Evolutionary conservation across 2,888 invertebrate genomes (phyloP), one percentile per base, ranked within the genome.

Genomic region (Hypselothyrea guttata): DNA sequence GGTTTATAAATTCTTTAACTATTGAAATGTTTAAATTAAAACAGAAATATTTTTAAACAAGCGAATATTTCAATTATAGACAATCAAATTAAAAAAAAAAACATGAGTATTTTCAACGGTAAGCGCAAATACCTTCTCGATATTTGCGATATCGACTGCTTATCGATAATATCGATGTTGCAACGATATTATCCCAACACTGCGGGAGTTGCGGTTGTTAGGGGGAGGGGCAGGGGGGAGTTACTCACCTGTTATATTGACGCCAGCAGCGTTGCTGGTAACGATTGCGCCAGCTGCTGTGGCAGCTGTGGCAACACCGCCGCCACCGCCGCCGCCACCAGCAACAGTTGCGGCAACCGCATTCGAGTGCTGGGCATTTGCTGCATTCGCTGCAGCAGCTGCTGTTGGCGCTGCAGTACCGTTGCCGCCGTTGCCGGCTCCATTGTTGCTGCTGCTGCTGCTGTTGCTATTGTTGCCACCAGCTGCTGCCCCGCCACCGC

Each of bases 231-330:
- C 22, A 22, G 22, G 22, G 22, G 4, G 4, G 11, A 55, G 54
- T 66, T 63, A 85, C 81, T 85, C 84, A 85, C 81, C 81, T 83
- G 81, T 84, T 67, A 81, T 76, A 16, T 85, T 81, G 61, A 56
- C 61, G 81, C 77, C 69, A 63, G 75, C 71, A 71, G 71, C 67
- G 47, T 70, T 83, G 64, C 62, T 75, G 54, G 73, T 70, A 68
- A 62, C 58, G 52, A 68, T 64, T 13, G 71, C 49, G 37, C 84
- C 82, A 35, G 53, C 56, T 40, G 75, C 67, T 56, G 77, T 65
- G 47, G 65, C 59, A 51, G 84, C 77, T 55, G 81, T 56, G 37
- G 69, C 59, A 59, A 51, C 61, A 35, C 60, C 68, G 48, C 77
- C 77, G 15, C 62, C 67, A 4, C 67, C 73, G 9, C 68, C 79